Percentiles rank a stretch among this genome's conserved stretches.
Evolutionary conservation across 2,888 invertebrate species (phyloP).

Genomic region (Polymixis lichenea): DNA sequence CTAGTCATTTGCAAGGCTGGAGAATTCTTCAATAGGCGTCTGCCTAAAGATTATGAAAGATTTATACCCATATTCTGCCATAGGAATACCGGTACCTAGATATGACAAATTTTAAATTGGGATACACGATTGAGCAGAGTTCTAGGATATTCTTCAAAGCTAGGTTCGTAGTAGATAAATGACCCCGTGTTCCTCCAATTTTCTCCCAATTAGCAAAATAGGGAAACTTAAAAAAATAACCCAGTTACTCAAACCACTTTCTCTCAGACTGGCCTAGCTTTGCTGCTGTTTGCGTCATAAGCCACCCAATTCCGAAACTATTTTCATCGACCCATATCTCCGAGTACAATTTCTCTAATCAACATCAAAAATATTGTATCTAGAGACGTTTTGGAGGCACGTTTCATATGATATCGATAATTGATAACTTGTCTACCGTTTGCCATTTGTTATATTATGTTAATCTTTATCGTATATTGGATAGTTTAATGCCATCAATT

Average conservation of each 20-base stretch:
- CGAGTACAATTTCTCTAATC: conserved; percentile 44
- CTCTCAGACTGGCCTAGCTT: conserved; percentile 14
- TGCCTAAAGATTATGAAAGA: background rate
- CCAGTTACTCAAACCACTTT: conserved; percentile 28
- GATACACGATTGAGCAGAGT: background rate
- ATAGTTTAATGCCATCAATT: conserved; percentile 18
- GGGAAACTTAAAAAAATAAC: conserved; percentile 13
- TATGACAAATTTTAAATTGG: background rate
- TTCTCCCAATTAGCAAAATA: background rate
- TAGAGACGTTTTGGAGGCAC: conserved; percentile 25
- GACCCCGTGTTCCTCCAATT: background rate
- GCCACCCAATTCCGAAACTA: conserved; percentile 44
- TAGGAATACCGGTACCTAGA: background rate
- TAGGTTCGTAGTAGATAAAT: background rate
- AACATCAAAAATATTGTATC: conserved; percentile 29
- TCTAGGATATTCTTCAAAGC: background rate
- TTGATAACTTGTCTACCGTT: conserved; percentile 40
- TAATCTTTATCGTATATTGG: conserved; percentile 8
- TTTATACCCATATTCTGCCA: background rate
- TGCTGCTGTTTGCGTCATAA: conserved; percentile 41
- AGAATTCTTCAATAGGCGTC: background rate
- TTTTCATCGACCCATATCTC: conserved; percentile 50
- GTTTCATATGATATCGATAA: conserved; percentile 42
- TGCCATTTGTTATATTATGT: conserved; percentile 7
- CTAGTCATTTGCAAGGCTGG: background rate